A percentile compares a stretch with the other conserved stretches of the same genome.
Conservation (phyloP, 2,888 invertebrate species). For the Drosophila eohydei region DNA sequence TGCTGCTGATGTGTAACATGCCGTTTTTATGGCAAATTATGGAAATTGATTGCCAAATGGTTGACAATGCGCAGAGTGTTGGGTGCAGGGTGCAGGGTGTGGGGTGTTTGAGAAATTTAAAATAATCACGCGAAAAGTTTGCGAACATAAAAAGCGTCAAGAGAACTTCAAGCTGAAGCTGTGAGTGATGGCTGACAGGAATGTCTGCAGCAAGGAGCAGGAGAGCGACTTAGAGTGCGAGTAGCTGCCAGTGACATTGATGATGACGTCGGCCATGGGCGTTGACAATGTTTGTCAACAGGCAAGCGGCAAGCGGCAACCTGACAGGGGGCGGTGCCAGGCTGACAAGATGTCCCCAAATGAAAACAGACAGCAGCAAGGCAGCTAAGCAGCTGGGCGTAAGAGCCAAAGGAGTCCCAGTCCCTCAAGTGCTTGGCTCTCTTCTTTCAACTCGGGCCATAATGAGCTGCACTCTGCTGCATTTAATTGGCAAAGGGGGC, state of each 20-base stretch:
- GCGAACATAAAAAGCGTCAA: constrained; percentile 47
- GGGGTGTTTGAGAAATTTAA: constrained; percentile 22
- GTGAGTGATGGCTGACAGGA: constrained; percentile 57
- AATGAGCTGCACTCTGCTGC: constrained; percentile 63
- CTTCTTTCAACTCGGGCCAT: constrained; percentile 26
- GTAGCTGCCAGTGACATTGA: constrained; percentile 65
- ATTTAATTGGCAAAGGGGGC: constrained; percentile 46
- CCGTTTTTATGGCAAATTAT: constrained; percentile 76
- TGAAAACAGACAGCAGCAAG: constrained; percentile 31
- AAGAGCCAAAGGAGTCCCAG: constrained; percentile 4
- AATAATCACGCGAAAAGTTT: constrained; percentile 64
- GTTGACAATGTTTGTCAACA: constrained; percentile 77
- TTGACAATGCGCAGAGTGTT: constrained; percentile 9
- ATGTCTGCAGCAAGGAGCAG: background rate
- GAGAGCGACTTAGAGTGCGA: background rate
- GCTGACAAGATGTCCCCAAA: constrained; percentile 27
- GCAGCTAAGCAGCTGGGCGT: constrained; percentile 26
- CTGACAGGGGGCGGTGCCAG: background rate
- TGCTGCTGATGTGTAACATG: constrained; percentile 58
- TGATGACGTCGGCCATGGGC: constrained; percentile 72
- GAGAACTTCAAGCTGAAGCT: constrained; percentile 57
- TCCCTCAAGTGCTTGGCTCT: constrained; percentile 32
- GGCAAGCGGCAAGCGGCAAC: constrained; percentile 17
- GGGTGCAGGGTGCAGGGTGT: background rate
- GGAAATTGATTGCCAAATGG: constrained; percentile 73